Base-by-base conservation (phyloP, 2,888 invertebrate genomes). In the Sepiola atlantica region DNA sequence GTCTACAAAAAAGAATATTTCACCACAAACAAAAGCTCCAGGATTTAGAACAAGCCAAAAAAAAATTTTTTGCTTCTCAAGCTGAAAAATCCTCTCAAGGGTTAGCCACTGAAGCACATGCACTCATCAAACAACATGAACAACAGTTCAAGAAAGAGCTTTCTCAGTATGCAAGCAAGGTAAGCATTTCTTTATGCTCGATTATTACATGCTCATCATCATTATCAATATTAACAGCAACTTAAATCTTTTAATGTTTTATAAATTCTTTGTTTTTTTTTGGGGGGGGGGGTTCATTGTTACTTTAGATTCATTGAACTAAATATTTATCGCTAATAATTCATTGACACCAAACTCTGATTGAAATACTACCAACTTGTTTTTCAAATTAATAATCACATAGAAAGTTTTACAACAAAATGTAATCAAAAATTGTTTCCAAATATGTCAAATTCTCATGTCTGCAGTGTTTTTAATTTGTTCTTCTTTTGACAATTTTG, bases 1-100 rank as follows among this genome's bases (percentile, higher is more conserved):
- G 97, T 96, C 97, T 98, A 95, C 98, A 98, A 97, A 98, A 98
- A 97, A 98, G 98, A 96, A 97, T 98, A 94, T 98, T 98, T 97
- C 98, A 98, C 95, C 98, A 98, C 97, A 98, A 98, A 96, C 98
- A 98, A 95, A 98, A 98, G 95, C 96, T 98, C 96, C 98, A 98
- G 96, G 98, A 98, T 96, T 97, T 98, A 94, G 98, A 98, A 96
- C 98, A 98, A 91, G 96, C 96, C 94, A 97, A 97, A 96, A 96
- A 97, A 94, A 96, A 95, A 93, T 95, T 95, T 94, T 92, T 95
- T 45, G 95, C 95, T 55, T 94, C 95, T n/a, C 95, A 95, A 55
- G 95, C 95, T n/a, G 95, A 95, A 90, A 94, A 95, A 45, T 93
- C 55, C 10, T n/a, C 94, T 10, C 95, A 94, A 45, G 95, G 94